Evolutionary conservation across 2,888 invertebrate species (phyloP).

Genomic region (Argyra leucocephala): DNA sequence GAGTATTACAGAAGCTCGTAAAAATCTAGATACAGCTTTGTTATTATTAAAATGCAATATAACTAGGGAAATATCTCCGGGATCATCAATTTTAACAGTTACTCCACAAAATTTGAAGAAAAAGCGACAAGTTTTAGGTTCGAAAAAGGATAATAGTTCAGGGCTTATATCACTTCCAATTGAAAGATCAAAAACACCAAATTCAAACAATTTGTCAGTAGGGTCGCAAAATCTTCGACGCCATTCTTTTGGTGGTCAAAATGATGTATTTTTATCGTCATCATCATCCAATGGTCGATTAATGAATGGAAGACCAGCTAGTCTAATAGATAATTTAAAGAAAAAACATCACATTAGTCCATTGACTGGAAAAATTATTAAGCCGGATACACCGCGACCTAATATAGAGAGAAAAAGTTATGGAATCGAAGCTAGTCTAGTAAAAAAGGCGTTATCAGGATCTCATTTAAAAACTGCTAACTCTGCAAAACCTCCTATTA

Average conservation of each 20-base stretch:
- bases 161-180: conserved; percentile 9
- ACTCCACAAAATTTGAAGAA: conserved; percentile 15
- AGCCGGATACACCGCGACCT: conserved; percentile 19
- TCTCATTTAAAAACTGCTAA: not conserved
- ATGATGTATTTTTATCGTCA: not conserved
- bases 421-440: conserved; percentile 1
- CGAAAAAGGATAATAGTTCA: not conserved
- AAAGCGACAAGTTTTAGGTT: not conserved
- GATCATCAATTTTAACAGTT: conserved; percentile 16
- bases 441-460: not conserved
- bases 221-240: not conserved
- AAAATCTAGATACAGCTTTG: conserved; percentile 20
- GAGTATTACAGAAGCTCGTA: conserved; percentile 19
- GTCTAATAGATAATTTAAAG: not conserved
- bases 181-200: conserved; percentile 1
- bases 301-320: not conserved
- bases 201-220: not conserved
- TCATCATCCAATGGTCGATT: not conserved
- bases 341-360: not conserved
- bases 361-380: not conserved
- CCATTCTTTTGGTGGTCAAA: not conserved
- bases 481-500: not conserved
- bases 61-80: conserved; percentile 17
- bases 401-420: not conserved
- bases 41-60: conserved; percentile 20